Evolutionary conservation across 1,140 invertebrate species (phyloP).

Genomic region (Andrena cerasifolii): DNA sequence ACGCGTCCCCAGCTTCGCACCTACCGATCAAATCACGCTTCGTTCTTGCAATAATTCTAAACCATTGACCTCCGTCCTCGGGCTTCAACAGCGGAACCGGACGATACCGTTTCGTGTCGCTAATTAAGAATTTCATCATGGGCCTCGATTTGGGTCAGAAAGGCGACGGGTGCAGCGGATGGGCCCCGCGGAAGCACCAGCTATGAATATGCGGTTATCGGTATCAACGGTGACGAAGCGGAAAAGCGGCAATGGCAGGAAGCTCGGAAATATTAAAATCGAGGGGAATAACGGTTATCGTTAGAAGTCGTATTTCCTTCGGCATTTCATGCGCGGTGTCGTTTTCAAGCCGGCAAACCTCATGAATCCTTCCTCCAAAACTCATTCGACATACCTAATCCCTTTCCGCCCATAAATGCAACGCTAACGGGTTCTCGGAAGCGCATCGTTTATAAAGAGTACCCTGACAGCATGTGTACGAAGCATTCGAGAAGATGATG

Average conservation of each 20-base stretch:
- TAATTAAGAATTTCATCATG: conserved; percentile 15
- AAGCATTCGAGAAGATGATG: conserved; percentile 32
- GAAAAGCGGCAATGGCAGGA: conserved; percentile 42
- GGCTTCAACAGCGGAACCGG: conserved; percentile 30
- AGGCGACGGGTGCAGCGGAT: background rate
- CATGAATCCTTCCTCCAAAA: background rate
- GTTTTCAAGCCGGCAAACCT: too few species aligned
- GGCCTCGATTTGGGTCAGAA: conserved; percentile 36
- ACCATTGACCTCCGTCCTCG: background rate
- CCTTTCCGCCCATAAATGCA: background rate
- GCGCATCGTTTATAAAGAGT: conserved; percentile 44
- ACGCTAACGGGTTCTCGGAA: background rate
- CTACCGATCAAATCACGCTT: background rate
- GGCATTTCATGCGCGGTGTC: too few species aligned
- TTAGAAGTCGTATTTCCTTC: too few species aligned
- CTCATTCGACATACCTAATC: conserved; percentile 9
- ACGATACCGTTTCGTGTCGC: conserved; percentile 42
- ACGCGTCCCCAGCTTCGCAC: background rate
- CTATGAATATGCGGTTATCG: conserved; percentile 39
- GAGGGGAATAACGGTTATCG: conserved; percentile 11
- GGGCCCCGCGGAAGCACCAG: background rate
- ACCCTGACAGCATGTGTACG: background rate
- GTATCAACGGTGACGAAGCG: conserved; percentile 41
- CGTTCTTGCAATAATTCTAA: conserved; percentile 4
- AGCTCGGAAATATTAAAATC: conserved; percentile 38